Evolutionary conservation across 2,888 invertebrate genomes (phyloP), one percentile per base, ranked within the genome.

Genomic region (Parnassius apollo): DNA sequence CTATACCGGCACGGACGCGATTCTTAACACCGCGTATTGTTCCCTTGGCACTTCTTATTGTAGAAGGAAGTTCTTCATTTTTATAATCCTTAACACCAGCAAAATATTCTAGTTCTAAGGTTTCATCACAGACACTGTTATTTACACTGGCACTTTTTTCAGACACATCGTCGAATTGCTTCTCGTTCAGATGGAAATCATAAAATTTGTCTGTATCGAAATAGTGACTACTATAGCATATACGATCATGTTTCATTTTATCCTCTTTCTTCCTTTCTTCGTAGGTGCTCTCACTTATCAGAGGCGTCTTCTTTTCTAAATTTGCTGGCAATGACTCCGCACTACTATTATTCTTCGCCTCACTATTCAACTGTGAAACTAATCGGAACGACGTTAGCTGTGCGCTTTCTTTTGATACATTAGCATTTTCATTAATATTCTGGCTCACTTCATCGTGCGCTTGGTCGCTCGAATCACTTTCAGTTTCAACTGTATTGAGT

Each of bases 21-120:
- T 98, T 98, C 91, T 97, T 97, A 68, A 98, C 97, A 66, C 98
- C 98, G 55, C 98, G 94, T 71, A 98, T 96, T 11, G 98, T 98
- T 56, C 98, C 98, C 81, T 96, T 97, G 61, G 96, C 95, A 90
- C 98, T 98, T 70, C 96, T 93, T 78, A 98, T 98, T 61, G 97
- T 96, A 60, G 96, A 94, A 50, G 95, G 94, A 65, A 93, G 92
- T 51, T 93, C 93, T 72, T 93, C 93, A 64, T 78, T 90, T 66
- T 94, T 93, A 69, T 94, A 93, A 87, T 96, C 96, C 91, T 95
- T 95, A 71, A 95, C 94, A 10, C 97, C 96, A 10, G 96, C 97
- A 78, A 97, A 97, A 70, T 93, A 94, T 80, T 95, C 95, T 71
- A 95, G 93, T 72, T 93, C 93, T 35, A 83, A 75, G 42, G 85